Evolutionary conservation across 2,797 vertebrate genomes (phyloP), one percentile per base, ranked within the genome.

Genomic region (Heterohyrax brucei): DNA sequence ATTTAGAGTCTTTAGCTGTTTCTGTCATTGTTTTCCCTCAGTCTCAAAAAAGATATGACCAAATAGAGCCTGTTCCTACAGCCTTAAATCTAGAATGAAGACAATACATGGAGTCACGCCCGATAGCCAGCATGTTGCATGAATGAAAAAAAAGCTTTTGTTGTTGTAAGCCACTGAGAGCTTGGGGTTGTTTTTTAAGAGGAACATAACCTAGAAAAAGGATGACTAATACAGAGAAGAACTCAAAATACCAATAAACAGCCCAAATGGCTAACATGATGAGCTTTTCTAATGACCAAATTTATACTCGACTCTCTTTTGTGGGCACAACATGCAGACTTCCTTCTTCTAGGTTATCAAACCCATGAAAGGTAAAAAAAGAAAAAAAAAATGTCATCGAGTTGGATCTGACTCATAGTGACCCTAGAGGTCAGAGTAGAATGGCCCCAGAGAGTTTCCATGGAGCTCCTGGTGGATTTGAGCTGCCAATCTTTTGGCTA

Each of bases 1-100:
- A 73, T 39, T 33, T 18, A 93, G 24, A 80, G 22, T 7, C 68
- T 33, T 81, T 4, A 33, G 62, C 62, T 26, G 16, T 4, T 85
- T 75, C 61, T 82, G 5, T 77, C 22, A 7, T 46, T 95, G 16
- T 66, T 83, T 93, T 83, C 56, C 1, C 12, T 83, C 50, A 79
- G 28, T 87, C 72, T 75, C 5, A 79, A 87, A 48, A 93, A 75
- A 10, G 13, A 14, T 82, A 68, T 44, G 6, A 87, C 44, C 33
- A 79, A 78, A n/a, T 78, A 73, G 19, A 16, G 89, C 33, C 1
- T 61, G 1, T 93, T 83, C 62, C 26, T 92, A 59, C 22, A 68
- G 24, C 12, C 68, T 95, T 64, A 87, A 21, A 61, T 79, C 48
- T 79, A 75, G 77, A 93, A 78, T 24, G 24, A 86, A 53, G 46